Conservation (phyloP, 1,140 invertebrate species). For the Spodoptera frugiperda region DNA sequence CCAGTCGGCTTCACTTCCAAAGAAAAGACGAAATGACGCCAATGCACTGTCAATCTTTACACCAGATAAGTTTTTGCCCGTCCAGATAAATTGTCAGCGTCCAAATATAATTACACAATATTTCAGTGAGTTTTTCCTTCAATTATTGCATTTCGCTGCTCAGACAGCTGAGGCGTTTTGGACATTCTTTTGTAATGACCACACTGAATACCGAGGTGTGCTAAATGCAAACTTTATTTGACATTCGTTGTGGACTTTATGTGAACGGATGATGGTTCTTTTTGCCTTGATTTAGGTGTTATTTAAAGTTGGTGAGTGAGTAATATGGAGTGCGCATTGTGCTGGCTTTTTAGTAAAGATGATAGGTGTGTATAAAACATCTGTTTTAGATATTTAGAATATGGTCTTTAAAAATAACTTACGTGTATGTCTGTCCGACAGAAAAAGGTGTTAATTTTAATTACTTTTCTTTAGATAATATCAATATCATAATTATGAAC, state of each 20-base stretch:
- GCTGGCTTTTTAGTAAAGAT: conserved; percentile 4
- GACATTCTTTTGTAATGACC: conserved; percentile 69
- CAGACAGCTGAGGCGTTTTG: conserved; percentile 52
- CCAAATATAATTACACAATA: conserved; percentile 74
- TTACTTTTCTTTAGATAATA: too few relatives aligned
- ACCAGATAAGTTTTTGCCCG: conserved; percentile 66
- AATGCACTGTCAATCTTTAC: conserved; percentile 64
- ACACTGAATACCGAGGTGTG: conserved; percentile 55
- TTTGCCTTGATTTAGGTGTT: background rate
- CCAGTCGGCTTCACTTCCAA: conserved; percentile 11
- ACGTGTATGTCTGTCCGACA: too few relatives aligned
- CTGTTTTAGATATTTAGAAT: conserved; percentile 3
- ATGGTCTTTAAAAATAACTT: background rate
- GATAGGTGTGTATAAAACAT: background rate
- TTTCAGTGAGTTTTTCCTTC: conserved; percentile 72
- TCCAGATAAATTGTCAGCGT: conserved; percentile 61
- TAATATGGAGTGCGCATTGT: conserved; percentile 9
- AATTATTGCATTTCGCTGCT: conserved; percentile 74
- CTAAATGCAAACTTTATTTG: conserved; percentile 49
- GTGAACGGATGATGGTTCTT: background rate
- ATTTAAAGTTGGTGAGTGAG: background rate
- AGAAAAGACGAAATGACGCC: conserved; percentile 44
- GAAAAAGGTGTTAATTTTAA: too few relatives aligned
- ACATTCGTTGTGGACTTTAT: background rate
- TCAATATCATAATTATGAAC: background rate